Base-by-base conservation (phyloP, 53 echinoderm and acorn worm genomes). In the Mesocentrotus franciscanus region DNA sequence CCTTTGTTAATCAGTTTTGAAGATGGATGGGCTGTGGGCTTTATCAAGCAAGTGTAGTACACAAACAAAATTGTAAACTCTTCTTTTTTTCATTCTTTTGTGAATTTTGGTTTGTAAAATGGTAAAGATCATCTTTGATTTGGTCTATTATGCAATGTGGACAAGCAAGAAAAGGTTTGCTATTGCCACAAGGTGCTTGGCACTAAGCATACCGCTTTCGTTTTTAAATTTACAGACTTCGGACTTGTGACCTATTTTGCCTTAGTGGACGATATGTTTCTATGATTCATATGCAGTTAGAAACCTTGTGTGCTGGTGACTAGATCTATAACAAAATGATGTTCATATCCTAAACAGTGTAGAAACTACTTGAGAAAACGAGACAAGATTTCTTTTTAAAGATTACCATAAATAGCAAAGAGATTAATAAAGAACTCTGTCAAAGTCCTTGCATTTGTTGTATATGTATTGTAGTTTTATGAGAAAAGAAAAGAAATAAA, bases 401-500 rank as follows among this genome's bases (percentile, higher is more conserved):
- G 36, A 71, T 66, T 72, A 74, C 92, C 92, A 71, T 92, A 56
- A 49, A 92, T 92, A 92, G 92, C 68, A 71, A 27, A 72, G 60
- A 93, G 78, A 81, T 76, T 34, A 93, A 93, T 78, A 93, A 78
- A 93, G 66, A 94, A 85, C 85, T 74, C 93, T 94, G 95, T 94
- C 87, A 87, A 94, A 36, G 95, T 94, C 95, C 95, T 94, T 94
- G 95, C 95, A 85, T 94, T 94, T 94, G 95, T 94, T 94, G 95
- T 94, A 94, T 68, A 94, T 94, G 95, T 94, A 94, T 94, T 94
- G 95, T 94, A 94, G 95, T 94, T 94, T 94, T 94, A 94, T 94
- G 85, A 94, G 95, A 94, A 94, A 94, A 94, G 66, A 66, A 94
- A 94, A 94, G 83, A 94, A 94, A 94, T 71, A 85, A 70, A 94